Base-by-base conservation (phyloP, 2,888 invertebrate species). In the Ernsta delagoae region DNA sequence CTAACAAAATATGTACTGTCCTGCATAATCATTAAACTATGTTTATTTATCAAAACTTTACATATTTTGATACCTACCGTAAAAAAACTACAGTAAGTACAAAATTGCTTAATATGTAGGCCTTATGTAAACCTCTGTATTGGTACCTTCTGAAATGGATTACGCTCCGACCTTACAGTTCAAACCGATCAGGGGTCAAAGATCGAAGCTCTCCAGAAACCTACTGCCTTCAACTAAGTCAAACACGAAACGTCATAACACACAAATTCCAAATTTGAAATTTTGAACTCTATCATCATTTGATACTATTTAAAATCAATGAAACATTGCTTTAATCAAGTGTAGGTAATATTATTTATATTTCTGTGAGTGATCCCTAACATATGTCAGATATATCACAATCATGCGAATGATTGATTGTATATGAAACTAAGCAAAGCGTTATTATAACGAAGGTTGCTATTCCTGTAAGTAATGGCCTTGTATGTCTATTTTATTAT, bases 371-470 rank as follows among this genome's bases (percentile, higher is more conserved):
- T 66, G 72, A 72, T 72, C 72, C 72, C 75, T 77, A 74, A 77
- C 75, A 75, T 68, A 68, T 71, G 75, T 75, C 74, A 74, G 72
- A 75, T 76, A 73, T 75, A 78, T 77, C 77, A 77, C 77, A 73
- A 74, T 73, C 74, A 73, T 61, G 71, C 67, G 66, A 76, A 41
- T 69, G 79, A 79, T 79, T 77, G 77, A 78, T 79, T 75, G 72
- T 68, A 39, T 48, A 56, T 41, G 34, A 8, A 48, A 48, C 9
- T 59, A 12, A 62, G 64, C 66, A 67, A 65, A 56, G 65, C 71
- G 73, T 70, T 71, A 73, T 72, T 70, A 61, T 61, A 62, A 70
- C 45, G 64, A 69, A 59, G n/a, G 62, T 62, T 57, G 62, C 62
- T 68, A 57, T 68, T 57, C 62, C 57, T 68, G 57, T 68, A 68